These are phyloP conservation scores for Calyptomena viridis DNA, from an alignment of 2,113 vertebrate species.

Conservation along the genomic window DNA sequence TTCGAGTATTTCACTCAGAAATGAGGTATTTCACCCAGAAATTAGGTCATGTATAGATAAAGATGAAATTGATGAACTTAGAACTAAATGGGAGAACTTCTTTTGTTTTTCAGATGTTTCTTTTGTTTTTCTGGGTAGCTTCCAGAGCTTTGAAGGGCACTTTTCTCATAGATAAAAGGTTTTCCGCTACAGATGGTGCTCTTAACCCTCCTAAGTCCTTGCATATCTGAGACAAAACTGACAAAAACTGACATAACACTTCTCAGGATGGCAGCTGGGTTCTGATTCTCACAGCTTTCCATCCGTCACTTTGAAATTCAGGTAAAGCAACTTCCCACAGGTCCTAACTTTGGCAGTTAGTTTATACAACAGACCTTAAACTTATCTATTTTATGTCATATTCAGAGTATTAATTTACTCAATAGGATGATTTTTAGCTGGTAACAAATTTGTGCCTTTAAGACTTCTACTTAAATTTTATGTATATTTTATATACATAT, in stretches of 20 bases:
- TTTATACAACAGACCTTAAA: neutral
- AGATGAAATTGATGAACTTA: neutral
- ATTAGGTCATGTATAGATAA: neutral
- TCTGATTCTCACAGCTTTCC: neutral
- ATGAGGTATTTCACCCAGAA: neutral
- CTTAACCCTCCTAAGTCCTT: neutral
- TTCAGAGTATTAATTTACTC: constrained; percentile 37
- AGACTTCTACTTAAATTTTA: neutral
- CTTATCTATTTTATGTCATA: neutral
- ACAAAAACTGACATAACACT: neutral
- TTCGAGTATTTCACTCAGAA: neutral
- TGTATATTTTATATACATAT: neutral
- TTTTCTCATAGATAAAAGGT: neutral
- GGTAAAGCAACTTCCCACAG: neutral
- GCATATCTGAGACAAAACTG: neutral
- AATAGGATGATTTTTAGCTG: neutral
- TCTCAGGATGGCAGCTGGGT: neutral
- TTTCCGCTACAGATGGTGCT: neutral
- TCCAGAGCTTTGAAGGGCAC: neutral
- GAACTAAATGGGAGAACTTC: neutral
- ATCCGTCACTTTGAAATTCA: neutral
- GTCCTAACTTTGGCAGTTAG: neutral
- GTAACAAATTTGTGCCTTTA: neutral
- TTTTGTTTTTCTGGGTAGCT: neutral
- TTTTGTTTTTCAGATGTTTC: constrained; percentile 2